Base-by-base conservation (phyloP, 2,113 vertebrate species). In the Podarcis raffonei region DNA sequence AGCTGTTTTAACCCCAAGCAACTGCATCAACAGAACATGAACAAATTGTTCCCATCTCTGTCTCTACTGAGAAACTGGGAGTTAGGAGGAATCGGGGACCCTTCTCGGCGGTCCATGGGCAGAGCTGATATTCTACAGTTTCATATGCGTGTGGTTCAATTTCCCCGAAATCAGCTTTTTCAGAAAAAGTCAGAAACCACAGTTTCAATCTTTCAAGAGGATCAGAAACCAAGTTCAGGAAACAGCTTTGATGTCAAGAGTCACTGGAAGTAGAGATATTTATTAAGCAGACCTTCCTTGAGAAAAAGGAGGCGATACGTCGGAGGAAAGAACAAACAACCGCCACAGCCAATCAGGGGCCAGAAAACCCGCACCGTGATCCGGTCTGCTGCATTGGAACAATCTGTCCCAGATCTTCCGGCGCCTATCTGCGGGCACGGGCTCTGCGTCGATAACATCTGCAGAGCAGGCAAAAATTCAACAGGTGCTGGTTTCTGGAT, bases 171-270 rank as follows among this genome's bases (percentile, higher is more conserved):
- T 87, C 87, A 93, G 84, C 90, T 74, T 90, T 92, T 77, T 5
- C 68, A 12, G 13, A 11, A 76, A 79, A 90, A 53, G 62, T 74
- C 37, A 81, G 91, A 94, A 74, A 92, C 93, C 91, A 18, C 91
- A 96, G 88, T 81, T 83, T 89, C 81, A 87, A 86, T 83, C 94
- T 93, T 87, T 95, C 91, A 81, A 84, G 84, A 85, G 95, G 95
- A 96, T 95, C 93, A 95, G 94, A 96, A 96, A 96, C 95, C 94
- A 89, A 57, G 90, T 95, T 97, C 95, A 96, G 95, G 96, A 97
- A 97, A 94, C 62, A 89, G 81, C 91, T 95, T 90, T 96, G 93
- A 95, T 92, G 87, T 88, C 95, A 96, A 95, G 94, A 0, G 11
- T 87, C 94, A 81, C 92, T n/a, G 42, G 93, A 90, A 91, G 69